These are phyloP conservation scores for Leistus spinibarbis DNA, from an alignment of 2,888 invertebrate species.

Conservation along the genomic window DNA sequence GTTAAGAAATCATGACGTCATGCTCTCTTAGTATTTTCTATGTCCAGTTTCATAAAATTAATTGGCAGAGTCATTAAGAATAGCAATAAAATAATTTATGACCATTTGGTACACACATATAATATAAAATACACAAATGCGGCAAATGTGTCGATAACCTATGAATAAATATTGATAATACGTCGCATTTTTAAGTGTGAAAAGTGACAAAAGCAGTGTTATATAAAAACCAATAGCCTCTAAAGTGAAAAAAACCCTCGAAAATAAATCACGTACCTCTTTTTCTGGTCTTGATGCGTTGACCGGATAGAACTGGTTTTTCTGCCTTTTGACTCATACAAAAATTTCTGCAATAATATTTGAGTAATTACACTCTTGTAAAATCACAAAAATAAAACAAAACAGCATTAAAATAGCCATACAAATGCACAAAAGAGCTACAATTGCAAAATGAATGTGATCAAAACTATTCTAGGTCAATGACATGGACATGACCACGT, in stretches of 20 bases:
- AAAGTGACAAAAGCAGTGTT: conserved; percentile 3
- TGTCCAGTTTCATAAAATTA: too few species aligned
- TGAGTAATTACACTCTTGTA: neutral
- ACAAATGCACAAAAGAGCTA: neutral
- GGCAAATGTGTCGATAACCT: too few species aligned
- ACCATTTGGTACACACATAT: too few species aligned
- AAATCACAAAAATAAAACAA: neutral
- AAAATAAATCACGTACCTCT: conserved; percentile 71
- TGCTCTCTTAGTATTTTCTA: too few species aligned
- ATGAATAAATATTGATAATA: too few species aligned
- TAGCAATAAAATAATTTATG: too few species aligned
- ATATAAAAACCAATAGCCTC: neutral
- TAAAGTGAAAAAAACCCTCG: neutral
- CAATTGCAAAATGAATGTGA: neutral
- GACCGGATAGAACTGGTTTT: conserved; percentile 99
- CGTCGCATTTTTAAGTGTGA: neutral
- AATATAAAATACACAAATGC: too few species aligned
- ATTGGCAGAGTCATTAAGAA: too few species aligned
- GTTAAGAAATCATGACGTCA: too few species aligned
- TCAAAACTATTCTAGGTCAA: conserved; percentile 32
- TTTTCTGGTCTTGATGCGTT: conserved; percentile 99
- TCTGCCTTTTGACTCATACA: conserved; percentile 99
- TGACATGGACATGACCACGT: conserved; percentile 24
- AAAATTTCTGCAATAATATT: conserved; percentile 60
- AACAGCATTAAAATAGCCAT: neutral